phyloP scores from a whole-genome alignment of 2,797 vertebrate genomes.

The Hapalemur alaotrensis region DNA sequence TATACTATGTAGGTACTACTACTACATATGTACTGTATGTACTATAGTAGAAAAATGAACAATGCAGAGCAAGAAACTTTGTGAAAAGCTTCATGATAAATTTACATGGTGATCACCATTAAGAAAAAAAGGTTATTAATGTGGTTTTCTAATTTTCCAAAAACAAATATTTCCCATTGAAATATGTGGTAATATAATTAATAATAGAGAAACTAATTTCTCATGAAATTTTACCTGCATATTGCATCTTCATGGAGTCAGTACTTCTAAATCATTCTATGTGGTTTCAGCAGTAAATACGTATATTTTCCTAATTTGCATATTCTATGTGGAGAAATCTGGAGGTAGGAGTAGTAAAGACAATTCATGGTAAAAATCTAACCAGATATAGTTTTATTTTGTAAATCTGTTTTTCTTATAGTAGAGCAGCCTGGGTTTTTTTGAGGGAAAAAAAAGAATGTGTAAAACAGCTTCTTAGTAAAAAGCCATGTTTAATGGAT shows the following conservation, averaged over 20 bases:
- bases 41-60: conserved; percentile 1
- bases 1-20: background rate
- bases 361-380: background rate
- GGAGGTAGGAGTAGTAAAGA: background rate
- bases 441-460: background rate
- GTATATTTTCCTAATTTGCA: background rate
- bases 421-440: background rate
- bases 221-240: background rate
- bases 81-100: conserved; percentile 40
- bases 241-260: background rate
- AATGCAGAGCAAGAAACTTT: background rate
- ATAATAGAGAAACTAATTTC: background rate
- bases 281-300: background rate
- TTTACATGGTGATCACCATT: conserved; percentile 15
- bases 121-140: background rate
- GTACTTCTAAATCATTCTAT: background rate
- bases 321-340: background rate
- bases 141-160: conserved; percentile 30
- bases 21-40: background rate
- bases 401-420: background rate
- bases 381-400: background rate
- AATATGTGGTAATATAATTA: background rate
- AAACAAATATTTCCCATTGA: conserved; percentile 1
- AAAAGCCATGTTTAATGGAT: background rate
- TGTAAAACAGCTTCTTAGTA: background rate